phyloP scores from a whole-genome alignment of 2,888 invertebrate species.

The Mesoligia furuncula region DNA sequence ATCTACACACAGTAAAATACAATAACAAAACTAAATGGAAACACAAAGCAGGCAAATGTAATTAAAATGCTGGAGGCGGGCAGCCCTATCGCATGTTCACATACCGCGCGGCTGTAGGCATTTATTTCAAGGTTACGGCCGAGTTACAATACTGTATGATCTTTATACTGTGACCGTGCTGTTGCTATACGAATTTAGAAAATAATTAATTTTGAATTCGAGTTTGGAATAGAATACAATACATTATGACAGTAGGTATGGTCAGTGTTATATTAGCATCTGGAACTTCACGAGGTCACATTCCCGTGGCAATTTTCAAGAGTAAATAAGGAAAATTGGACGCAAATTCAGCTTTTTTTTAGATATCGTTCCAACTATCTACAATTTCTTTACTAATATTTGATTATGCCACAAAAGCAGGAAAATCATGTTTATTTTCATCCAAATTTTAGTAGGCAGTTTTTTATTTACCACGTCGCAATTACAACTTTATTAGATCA shows the following conservation, averaged over 20 bases:
- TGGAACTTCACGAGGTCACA: neutral
- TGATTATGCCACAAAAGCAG: neutral
- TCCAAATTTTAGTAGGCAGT: neutral
- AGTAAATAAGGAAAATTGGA: neutral
- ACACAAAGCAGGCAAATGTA: no score
- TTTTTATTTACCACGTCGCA: no score
- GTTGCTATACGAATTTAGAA: constrained; percentile 32
- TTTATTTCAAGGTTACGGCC: no score
- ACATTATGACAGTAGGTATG: neutral
- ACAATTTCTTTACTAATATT: neutral
- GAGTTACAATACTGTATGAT: no score
- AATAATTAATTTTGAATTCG: neutral
- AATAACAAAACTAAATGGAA: no score
- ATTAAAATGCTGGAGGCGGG: no score
- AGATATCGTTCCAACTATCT: no score
- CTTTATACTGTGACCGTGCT: constrained; percentile 23
- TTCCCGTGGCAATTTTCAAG: neutral
- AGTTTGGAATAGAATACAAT: constrained; percentile 7
- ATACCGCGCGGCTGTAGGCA: no score
- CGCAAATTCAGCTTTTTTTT: neutral
- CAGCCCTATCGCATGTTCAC: no score
- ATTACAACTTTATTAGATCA: no score
- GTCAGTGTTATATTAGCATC: neutral
- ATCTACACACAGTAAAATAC: no score
- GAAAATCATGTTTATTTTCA: neutral